A percentile compares a stretch with the other conserved stretches of the same genome.
Evolutionary conservation across 2,888 invertebrate genomes (phyloP).

Genomic region (Patella pellucida): DNA sequence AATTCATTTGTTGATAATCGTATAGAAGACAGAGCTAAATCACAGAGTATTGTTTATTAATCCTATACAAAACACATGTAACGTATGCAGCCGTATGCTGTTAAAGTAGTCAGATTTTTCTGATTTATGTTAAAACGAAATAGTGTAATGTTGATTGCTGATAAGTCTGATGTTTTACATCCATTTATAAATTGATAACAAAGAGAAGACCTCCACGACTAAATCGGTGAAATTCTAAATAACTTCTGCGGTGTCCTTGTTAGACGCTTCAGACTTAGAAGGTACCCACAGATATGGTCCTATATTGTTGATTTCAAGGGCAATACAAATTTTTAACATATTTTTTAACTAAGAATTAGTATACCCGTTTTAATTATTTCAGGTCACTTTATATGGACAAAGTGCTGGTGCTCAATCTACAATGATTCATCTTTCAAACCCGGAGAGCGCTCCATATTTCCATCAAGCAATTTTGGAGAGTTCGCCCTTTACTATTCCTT

Average conservation of each 20-base stretch:
- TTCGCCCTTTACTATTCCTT: conserved; percentile 46
- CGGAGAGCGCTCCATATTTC: conserved; percentile 37
- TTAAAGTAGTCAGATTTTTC: too few relatives aligned
- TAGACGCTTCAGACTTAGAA: background rate
- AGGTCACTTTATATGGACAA: conserved; percentile 56
- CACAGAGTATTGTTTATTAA: too few relatives aligned
- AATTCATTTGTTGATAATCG: too few relatives aligned
- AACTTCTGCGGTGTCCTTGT: background rate
- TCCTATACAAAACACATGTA: too few relatives aligned
- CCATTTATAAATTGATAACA: too few relatives aligned
- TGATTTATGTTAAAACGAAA: too few relatives aligned
- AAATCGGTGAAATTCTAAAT: conserved; percentile 28
- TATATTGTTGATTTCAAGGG: background rate
- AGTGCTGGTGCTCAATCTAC: conserved; percentile 53
- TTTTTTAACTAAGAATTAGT: background rate
- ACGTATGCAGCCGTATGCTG: too few relatives aligned
- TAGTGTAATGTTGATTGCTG: too few relatives aligned
- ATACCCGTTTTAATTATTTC: conserved; percentile 16
- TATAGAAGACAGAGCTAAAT: too few relatives aligned
- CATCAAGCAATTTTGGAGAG: conserved; percentile 47
- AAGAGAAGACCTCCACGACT: background rate
- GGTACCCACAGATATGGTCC: background rate
- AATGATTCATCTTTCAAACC: conserved; percentile 41
- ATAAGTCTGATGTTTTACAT: too few relatives aligned
- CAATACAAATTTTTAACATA: background rate